Evolutionary conservation across 2,113 vertebrate genomes (phyloP), one percentile per base, ranked within the genome.

Genomic region (Microtus ochrogaster): DNA sequence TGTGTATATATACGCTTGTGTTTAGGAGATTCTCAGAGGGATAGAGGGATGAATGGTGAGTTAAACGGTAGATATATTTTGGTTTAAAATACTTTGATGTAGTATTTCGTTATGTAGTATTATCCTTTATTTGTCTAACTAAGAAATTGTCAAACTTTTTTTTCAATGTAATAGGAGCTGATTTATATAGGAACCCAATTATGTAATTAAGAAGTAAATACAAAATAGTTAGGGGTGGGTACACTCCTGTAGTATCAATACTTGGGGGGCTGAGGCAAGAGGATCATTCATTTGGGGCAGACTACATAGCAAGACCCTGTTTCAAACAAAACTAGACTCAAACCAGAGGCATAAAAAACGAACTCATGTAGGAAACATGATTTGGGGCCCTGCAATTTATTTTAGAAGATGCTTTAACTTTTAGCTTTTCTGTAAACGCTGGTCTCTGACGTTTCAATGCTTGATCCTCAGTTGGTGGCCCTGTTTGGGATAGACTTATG

Each of bases 341-440:
- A 87, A 52, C 30, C 19, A 52, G 36, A 70, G 14, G 3, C 10
- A n/a, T 36, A 70, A 70, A 47, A 87, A 52, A 58, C 55, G 1
- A 58, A 26, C 41, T 14, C 22, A 55, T 36, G 8, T 55, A 72
- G 47, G 47, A 95, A 86, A 74, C 24, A 41, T 76, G 78, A 90
- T 92, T 94, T 87, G 44, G 41, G 86, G 55, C 81, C 33, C 61
- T 74, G 88, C 92, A 49, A n/a, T 85, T 92, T 81, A 79, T 61
- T 36, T 94, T 92, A 93, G 47, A 90, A 94, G 74, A 30, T 41
- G 0, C 74, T 94, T 85, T 74, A 68, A 96, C 81, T 33, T 58
- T 58, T 58, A 47, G 39, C 61, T 90, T 86, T 90, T 70, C 58
- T 87, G 1, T 74, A 49, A 49, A 49, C 11, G 1, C 49, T 2